phyloP scores from a whole-genome alignment of 2,888 invertebrate genomes.

The Neelides folsomi region DNA sequence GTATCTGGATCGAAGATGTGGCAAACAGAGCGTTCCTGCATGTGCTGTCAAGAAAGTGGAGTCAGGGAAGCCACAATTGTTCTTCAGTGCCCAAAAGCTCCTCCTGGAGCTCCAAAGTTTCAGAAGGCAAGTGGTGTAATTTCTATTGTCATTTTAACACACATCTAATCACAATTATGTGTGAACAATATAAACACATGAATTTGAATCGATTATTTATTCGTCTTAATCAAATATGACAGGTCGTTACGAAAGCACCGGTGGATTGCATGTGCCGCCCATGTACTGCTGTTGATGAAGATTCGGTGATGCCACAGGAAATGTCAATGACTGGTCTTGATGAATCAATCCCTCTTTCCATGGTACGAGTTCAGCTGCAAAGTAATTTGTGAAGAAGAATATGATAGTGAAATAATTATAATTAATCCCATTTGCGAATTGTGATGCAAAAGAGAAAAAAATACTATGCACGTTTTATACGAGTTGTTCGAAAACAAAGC shows the following conservation, averaged over 20 bases:
- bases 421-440: too few relatives aligned
- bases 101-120: conserved; percentile 69
- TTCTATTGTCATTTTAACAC: neutral
- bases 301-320: conserved; percentile 76
- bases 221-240: conserved; percentile 6
- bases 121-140: conserved; percentile 50
- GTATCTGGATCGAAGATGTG: conserved; percentile 89
- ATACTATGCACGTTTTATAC: too few relatives aligned
- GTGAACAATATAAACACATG: neutral
- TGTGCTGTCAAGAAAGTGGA: conserved; percentile 89
- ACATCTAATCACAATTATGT: too few relatives aligned
- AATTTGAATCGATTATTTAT: neutral
- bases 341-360: conserved; percentile 48
- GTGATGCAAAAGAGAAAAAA: too few relatives aligned
- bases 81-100: conserved; percentile 76
- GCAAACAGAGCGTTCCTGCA: conserved; percentile 91
- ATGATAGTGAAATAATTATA: too few relatives aligned
- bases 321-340: conserved; percentile 73
- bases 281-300: conserved; percentile 76
- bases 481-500: too few relatives aligned
- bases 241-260: conserved; percentile 85
- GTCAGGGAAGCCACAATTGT: conserved; percentile 80
- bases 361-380: too few relatives aligned
- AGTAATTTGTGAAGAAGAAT: too few relatives aligned
- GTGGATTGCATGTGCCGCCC: conserved; percentile 89